Base-by-base conservation (phyloP, 2,888 invertebrate genomes). In the Stenodema calcarata region DNA sequence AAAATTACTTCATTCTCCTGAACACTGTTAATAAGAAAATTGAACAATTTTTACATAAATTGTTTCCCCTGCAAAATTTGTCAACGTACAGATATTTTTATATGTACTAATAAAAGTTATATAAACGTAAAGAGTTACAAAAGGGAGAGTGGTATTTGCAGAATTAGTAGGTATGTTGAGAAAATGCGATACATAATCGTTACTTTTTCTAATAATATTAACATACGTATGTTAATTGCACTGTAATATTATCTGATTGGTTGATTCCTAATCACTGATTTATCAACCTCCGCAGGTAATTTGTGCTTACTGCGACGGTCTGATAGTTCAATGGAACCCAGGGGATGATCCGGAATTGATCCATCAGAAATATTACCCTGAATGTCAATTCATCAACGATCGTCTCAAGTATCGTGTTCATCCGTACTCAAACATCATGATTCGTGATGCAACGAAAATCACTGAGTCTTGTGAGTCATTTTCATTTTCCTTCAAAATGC, bases 241-340 rank as follows among this genome's bases (percentile, higher is more conserved):
- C 9, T 16, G 16, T 16, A 6, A 18, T 9, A 54, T 18, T 4
- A 2, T 54, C 2, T 54, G 18, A 18, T 54, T 54, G 11, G 11
- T 16, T 9, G 11, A 11, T 88, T 89, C 76, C 47, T 47, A 12
- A 14, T 62, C 18, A 1, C 7, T 23, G 7, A 11, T 62, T 27
- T 7, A 27, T 62, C 23, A 2, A 6, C 23, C 0, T 62, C 11
- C 23, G 0, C 92, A 94, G 90, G 95, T 97, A 0, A 94, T 95
- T 88, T 97, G 97, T 91, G 95, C 95, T 0, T 97, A 95, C 93
- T 97, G 97, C 89, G 93, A 94, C 69, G 95, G 95, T 0, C 92
- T 94, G 88, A 92, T 95, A 54, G 92, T 94, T 11, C 91, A 92
- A 47, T 95, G 95, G 93, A 93, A 94, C 90, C 91, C 92, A n/a